phyloP scores from a whole-genome alignment of 2,888 invertebrate genomes.

The Apoda limacodes region DNA sequence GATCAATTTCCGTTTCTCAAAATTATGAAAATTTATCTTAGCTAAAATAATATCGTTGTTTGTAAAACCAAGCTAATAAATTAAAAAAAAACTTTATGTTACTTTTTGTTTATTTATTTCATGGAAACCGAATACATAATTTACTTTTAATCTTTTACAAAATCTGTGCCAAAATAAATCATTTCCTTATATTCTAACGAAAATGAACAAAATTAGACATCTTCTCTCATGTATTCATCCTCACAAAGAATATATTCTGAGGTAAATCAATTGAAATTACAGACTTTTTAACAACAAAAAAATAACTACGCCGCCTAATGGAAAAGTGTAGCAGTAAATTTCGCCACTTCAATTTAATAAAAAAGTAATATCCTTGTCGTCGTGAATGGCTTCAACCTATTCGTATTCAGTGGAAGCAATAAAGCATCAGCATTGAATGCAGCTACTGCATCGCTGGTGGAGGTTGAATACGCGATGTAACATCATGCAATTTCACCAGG shows the following conservation, averaged over 20 bases:
- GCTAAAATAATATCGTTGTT: too few species aligned
- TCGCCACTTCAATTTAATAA: slow-evolving; percentile 38
- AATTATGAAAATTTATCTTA: too few species aligned
- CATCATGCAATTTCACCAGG: slow-evolving; percentile 73
- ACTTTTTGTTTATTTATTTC: too few species aligned
- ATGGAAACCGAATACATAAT: too few species aligned
- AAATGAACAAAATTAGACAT: too few species aligned
- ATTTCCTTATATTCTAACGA: background rate
- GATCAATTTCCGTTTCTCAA: too few species aligned
- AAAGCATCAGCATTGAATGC: slow-evolving; percentile 46
- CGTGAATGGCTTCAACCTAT: slow-evolving; percentile 36
- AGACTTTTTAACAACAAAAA: slow-evolving; percentile 2
- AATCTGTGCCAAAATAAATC: too few species aligned
- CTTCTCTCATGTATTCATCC: too few species aligned
- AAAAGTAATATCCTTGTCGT: slow-evolving; percentile 48
- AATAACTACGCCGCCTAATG: slow-evolving; percentile 3
- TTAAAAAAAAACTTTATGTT: too few species aligned
- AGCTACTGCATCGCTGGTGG: slow-evolving; percentile 27
- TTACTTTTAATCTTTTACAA: too few species aligned
- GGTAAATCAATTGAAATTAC: slow-evolving; percentile 1
- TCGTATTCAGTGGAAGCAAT: slow-evolving; percentile 30
- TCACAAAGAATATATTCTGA: slow-evolving; percentile 6
- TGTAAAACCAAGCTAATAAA: too few species aligned
- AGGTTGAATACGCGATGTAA: slow-evolving; percentile 55
- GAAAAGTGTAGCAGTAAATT: background rate